Evolutionary conservation across 2,888 invertebrate genomes (phyloP).

Genomic region (Acrocera orbiculus): DNA sequence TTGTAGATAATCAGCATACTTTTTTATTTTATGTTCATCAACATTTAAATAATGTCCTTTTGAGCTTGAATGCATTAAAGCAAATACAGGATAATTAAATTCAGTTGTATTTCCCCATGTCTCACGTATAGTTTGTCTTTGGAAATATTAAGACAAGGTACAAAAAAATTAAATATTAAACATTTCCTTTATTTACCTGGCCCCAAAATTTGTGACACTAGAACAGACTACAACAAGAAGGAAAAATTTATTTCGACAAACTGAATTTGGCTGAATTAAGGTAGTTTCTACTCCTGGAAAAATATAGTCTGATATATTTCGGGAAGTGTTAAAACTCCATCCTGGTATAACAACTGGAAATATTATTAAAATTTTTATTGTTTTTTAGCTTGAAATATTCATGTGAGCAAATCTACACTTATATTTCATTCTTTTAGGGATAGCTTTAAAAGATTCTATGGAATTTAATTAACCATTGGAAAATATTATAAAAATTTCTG

Average conservation of each 20-base stretch:
- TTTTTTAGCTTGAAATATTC: no score
- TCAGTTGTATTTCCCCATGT: constrained; percentile 30
- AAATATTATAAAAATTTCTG: no score
- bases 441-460: no score
- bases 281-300: constrained; percentile 50
- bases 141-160: no score
- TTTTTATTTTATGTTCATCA: constrained; percentile 16
- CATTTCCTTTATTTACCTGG: constrained; percentile 35
- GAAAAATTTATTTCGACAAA: constrained; percentile 38
- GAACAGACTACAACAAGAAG: constrained; percentile 61
- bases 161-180: no score
- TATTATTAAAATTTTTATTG: no score
- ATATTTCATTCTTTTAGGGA: no score
- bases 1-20: constrained; percentile 20
- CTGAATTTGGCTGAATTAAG: constrained; percentile 40
- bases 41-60: constrained; percentile 22
- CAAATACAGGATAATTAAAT: constrained; percentile 27
- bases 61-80: constrained; percentile 22
- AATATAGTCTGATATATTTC: constrained; percentile 54
- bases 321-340: constrained; percentile 57
- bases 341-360: constrained; percentile 37
- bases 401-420: no score
- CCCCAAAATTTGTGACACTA: constrained; percentile 46
- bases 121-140: constrained; percentile 27
- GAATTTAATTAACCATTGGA: no score